A percentile compares a stretch with the other conserved stretches of the same genome.
These are phyloP conservation scores for Dusona sp. DNA, from an alignment of 2,888 invertebrate species.

Conservation along the genomic window DNA sequence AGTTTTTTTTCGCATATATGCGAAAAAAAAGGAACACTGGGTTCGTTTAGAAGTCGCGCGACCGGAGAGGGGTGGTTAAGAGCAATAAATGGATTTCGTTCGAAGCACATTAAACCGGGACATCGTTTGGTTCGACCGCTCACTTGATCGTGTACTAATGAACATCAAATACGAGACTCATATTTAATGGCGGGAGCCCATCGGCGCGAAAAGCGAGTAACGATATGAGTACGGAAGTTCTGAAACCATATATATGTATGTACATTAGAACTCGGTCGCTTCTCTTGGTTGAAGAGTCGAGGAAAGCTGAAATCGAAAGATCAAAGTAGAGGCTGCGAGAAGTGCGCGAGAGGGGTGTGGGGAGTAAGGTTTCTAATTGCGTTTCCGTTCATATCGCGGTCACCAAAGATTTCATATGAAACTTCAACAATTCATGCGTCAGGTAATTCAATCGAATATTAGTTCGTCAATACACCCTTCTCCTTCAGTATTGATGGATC, in stretches of 20 bases:
- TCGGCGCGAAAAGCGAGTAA: slow-evolving; percentile 26
- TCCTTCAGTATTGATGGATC: not conserved
- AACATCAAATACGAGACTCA: not conserved
- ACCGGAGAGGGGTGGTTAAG: no score
- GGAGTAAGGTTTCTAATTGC: slow-evolving; percentile 60
- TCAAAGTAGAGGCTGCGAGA: slow-evolving; percentile 25
- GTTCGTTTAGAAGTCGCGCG: no score
- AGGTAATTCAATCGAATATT: slow-evolving; percentile 65
- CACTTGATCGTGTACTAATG: not conserved
- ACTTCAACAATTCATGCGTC: slow-evolving; percentile 60
- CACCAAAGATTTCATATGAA: slow-evolving; percentile 48
- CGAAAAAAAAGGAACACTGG: no score
- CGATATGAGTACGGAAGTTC: slow-evolving; percentile 31
- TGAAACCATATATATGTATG: not conserved
- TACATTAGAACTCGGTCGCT: slow-evolving; percentile 16
- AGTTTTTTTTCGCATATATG: no score
- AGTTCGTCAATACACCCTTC: slow-evolving; percentile 4
- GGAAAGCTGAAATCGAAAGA: slow-evolving; percentile 20
- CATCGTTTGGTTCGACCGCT: not conserved
- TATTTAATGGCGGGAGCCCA: not conserved
- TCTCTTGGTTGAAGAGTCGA: slow-evolving; percentile 20
- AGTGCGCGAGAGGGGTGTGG: not conserved
- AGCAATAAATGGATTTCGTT: no score
- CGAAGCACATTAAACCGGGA: no score
- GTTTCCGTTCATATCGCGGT: slow-evolving; percentile 45